These are phyloP conservation scores for Agapostemon virescens DNA, from an alignment of 2,888 invertebrate species.

Conservation along the genomic window DNA sequence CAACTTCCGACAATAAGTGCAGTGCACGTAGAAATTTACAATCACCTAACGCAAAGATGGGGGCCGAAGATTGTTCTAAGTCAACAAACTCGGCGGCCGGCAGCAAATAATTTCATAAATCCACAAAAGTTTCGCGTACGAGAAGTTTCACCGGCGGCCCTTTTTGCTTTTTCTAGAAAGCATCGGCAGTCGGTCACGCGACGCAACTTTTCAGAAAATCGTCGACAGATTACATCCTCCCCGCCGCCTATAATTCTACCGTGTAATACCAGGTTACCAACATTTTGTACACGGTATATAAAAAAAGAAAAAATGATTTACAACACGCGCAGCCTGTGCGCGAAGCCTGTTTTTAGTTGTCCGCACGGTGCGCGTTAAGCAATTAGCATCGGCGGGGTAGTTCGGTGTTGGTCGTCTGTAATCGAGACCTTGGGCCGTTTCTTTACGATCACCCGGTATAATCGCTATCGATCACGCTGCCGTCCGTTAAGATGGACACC, in stretches of 20 bases:
- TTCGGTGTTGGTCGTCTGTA: neutral
- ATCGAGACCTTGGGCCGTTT: neutral
- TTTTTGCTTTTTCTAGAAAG: neutral
- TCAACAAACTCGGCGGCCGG: neutral
- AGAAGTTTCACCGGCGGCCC: neutral
- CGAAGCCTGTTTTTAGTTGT: conserved; percentile 10
- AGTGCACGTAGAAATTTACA: neutral
- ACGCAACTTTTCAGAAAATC: conserved; percentile 2
- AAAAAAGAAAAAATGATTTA: neutral
- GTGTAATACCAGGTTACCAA: neutral
- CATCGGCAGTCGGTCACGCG: neutral
- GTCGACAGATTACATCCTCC: neutral
- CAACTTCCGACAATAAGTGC: conserved; percentile 8
- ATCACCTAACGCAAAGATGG: neutral
- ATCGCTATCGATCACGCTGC: conserved; percentile 16
- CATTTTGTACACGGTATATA: neutral
- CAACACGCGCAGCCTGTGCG: neutral
- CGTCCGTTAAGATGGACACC: conserved; percentile 12
- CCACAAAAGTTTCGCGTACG: neutral
- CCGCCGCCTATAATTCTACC: neutral
- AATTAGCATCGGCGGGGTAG: neutral
- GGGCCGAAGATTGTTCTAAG: neutral
- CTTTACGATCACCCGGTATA: conserved; percentile 1
- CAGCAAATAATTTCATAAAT: conserved; percentile 4
- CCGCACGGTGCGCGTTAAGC: neutral